Evolutionary conservation across 2,113 vertebrate species (phyloP).

Genomic region (Campylomormyrus tamandua): DNA sequence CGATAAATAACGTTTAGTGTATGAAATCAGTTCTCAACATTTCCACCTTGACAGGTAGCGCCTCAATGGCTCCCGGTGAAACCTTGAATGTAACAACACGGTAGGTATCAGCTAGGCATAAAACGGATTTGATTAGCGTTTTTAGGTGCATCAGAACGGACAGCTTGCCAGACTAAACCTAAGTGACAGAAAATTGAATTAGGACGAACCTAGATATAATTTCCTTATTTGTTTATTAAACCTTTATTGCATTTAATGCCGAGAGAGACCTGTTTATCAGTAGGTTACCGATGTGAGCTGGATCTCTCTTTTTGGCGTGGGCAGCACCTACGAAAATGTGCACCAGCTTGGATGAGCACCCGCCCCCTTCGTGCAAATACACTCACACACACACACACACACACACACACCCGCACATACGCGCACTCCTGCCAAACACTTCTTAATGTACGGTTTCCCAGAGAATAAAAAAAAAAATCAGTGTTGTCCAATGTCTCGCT

Average conservation of each 20-base stretch:
- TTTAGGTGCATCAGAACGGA: neutral
- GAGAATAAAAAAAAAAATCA: conserved; percentile 58
- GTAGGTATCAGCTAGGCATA: neutral
- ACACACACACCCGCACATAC: conserved; percentile 33
- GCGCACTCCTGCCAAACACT: conserved; percentile 42
- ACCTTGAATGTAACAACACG: neutral
- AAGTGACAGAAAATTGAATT: conserved; percentile 24
- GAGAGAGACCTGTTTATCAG: conserved; percentile 19
- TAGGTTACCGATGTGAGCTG: neutral
- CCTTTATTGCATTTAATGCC: conserved; percentile 12
- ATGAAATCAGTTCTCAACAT: neutral
- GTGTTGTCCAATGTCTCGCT: conserved; percentile 66
- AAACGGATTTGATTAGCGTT: conserved; percentile 11
- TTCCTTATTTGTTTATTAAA: conserved; percentile 19
- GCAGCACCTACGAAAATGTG: conserved; percentile 55
- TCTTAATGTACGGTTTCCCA: conserved; percentile 59
- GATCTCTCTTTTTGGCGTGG: conserved; percentile 34
- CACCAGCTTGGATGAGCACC: conserved; percentile 58
- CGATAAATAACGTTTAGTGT: neutral
- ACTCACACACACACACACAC: conserved; percentile 32
- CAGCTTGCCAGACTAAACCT: conserved; percentile 23
- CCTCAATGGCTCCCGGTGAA: neutral
- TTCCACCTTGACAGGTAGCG: neutral
- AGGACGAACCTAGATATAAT: conserved; percentile 9
- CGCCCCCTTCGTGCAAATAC: conserved; percentile 35